These are phyloP conservation scores for Drosophila nikananu DNA, from an alignment of 1,140 invertebrate species.

Conservation along the genomic window DNA sequence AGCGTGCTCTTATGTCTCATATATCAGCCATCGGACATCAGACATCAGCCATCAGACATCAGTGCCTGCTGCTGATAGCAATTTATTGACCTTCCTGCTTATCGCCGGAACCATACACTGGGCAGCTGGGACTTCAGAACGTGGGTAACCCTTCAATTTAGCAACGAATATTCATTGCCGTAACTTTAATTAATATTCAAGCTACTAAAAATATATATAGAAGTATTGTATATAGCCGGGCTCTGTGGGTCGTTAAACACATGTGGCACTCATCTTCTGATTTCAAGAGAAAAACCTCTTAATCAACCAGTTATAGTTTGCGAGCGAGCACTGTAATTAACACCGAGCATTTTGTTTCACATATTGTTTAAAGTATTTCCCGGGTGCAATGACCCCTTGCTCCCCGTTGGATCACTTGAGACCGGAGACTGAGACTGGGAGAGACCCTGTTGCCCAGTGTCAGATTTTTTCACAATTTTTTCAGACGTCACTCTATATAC, in stretches of 20 bases:
- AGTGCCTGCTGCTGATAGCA: slow-evolving; percentile 47
- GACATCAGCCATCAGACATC: slow-evolving; percentile 52
- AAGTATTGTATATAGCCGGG: neutral
- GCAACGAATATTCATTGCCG: neutral
- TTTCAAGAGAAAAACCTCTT: slow-evolving; percentile 20
- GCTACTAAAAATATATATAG: neutral
- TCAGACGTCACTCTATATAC: slow-evolving; percentile 58
- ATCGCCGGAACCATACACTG: slow-evolving; percentile 47
- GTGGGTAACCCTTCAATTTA: slow-evolving; percentile 1
- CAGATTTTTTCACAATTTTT: slow-evolving; percentile 19
- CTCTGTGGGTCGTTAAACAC: neutral
- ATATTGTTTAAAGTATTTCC: slow-evolving; percentile 45
- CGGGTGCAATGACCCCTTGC: slow-evolving; percentile 55
- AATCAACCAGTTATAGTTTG: slow-evolving; percentile 25
- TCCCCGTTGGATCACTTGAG: slow-evolving; percentile 17
- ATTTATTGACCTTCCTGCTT: slow-evolving; percentile 82
- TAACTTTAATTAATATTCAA: neutral
- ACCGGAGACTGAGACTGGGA: neutral
- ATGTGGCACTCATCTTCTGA: slow-evolving; percentile 11
- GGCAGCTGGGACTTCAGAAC: slow-evolving; percentile 5
- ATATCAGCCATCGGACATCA: slow-evolving; percentile 64
- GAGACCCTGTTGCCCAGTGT: slow-evolving; percentile 16
- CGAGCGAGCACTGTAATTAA: slow-evolving; percentile 21
- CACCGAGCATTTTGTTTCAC: slow-evolving; percentile 39
- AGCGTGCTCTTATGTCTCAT: slow-evolving; percentile 20